Percentiles rank a stretch among this genome's conserved stretches.
Conservation (phyloP, 35 echinoderm and acorn worm species). For the Apostichopus californicus region DNA sequence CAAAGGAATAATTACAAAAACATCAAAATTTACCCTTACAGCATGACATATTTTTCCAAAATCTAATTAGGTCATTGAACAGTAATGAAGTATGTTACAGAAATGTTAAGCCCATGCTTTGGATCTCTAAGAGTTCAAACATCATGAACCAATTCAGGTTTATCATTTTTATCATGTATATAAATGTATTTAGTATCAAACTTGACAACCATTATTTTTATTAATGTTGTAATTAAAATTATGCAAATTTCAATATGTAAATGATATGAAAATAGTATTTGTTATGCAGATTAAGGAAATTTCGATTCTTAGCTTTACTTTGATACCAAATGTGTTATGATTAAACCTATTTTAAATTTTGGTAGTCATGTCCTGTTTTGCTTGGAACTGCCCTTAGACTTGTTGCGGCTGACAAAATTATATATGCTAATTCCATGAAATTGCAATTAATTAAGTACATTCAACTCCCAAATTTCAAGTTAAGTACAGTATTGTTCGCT, state of each 20-base stretch:
- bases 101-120: not conserved
- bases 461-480: too few relatives aligned
- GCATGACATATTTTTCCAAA: not conserved
- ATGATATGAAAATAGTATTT: not conserved
- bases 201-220: not conserved
- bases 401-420: not conserved
- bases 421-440: too few relatives aligned
- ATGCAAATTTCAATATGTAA: slow-evolving; percentile 31
- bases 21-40: not conserved
- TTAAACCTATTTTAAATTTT: too few relatives aligned
- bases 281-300: not conserved
- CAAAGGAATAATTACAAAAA: not conserved
- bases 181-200: not conserved
- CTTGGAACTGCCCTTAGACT: too few relatives aligned
- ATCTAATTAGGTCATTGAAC: not conserved
- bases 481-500: too few relatives aligned
- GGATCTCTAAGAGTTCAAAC: not conserved
- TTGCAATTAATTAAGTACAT: too few relatives aligned
- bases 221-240: slow-evolving; percentile 2
- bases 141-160: not conserved
- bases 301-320: too few relatives aligned
- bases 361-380: too few relatives aligned
- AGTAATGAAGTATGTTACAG: not conserved
- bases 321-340: too few relatives aligned
- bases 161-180: not conserved